Percentiles rank a stretch among this genome's conserved stretches.
Evolutionary conservation across 2,113 vertebrate genomes (phyloP).

Genomic region (Colossoma macropomum): DNA sequence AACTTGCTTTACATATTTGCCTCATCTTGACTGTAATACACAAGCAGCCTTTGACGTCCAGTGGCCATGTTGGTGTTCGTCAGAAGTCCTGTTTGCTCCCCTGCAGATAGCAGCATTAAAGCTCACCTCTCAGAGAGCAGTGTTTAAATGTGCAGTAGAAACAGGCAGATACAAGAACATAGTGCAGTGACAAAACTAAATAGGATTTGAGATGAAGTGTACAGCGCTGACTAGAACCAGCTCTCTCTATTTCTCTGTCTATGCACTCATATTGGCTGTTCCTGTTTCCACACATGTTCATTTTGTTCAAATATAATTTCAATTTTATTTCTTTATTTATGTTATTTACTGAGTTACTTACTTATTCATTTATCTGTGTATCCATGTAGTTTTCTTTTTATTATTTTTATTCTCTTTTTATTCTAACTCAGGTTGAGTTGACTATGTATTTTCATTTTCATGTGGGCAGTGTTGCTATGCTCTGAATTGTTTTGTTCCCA

Average conservation of each 20-base stretch:
- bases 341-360: too few species aligned
- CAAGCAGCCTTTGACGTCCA: conserved; percentile 81
- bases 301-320: too few species aligned
- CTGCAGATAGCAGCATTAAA: conserved; percentile 79
- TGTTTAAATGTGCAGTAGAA: neutral
- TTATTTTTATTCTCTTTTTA: neutral
- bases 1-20: conserved; percentile 59
- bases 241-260: neutral
- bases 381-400: neutral
- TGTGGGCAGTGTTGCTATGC: too few species aligned
- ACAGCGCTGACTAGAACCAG: neutral
- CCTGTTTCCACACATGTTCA: too few species aligned
- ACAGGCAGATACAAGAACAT: conserved; percentile 62
- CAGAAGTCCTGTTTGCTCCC: conserved; percentile 78
- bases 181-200: neutral
- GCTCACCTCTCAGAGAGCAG: conserved; percentile 73
- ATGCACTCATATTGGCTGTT: neutral
- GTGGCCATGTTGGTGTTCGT: conserved; percentile 56
- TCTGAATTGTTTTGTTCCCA: neutral
- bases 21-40: conserved; percentile 75
- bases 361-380: neutral
- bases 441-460: too few species aligned
- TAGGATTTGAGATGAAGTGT: neutral
- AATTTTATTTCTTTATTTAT: too few species aligned
- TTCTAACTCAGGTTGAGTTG: too few species aligned